These are phyloP conservation scores for Schizothorax lantsangensis DNA, from an alignment of 2,797 vertebrate species.

Conservation along the genomic window DNA sequence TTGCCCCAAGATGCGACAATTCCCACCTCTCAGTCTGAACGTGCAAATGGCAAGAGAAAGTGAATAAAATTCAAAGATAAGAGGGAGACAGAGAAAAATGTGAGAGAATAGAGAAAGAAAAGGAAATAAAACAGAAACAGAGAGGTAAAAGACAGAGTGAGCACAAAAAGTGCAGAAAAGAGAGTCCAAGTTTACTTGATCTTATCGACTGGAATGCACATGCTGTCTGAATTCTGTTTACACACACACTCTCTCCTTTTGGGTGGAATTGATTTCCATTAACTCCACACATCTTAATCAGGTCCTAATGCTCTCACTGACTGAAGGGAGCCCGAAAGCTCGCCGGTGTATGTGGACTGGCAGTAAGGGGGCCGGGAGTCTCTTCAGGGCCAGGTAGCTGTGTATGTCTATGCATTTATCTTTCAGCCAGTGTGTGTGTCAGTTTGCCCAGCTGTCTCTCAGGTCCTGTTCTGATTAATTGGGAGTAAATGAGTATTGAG, in stretches of 20 bases:
- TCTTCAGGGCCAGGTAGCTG: constrained; percentile 26
- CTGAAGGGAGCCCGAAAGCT: constrained; percentile 39
- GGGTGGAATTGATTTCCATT: constrained; percentile 59
- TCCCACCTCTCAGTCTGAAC: not conserved
- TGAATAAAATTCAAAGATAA: not conserved
- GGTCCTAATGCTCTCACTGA: constrained; percentile 44
- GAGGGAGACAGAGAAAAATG: not conserved
- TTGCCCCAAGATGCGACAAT: not conserved
- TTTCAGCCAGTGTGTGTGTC: constrained; percentile 41
- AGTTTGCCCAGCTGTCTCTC: constrained; percentile 52
- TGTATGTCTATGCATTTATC: constrained; percentile 38
- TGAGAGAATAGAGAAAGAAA: not conserved
- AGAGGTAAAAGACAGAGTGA: not conserved
- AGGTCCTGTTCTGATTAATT: constrained; percentile 68
- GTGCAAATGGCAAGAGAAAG: not conserved
- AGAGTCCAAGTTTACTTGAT: constrained; percentile 33
- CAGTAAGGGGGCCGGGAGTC: constrained; percentile 4
- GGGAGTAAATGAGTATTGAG: constrained; percentile 71
- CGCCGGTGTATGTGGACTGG: constrained; percentile 23
- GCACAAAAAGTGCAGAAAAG: constrained; percentile 23
- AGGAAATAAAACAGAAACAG: constrained; percentile 2
- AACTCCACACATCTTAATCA: constrained; percentile 58
- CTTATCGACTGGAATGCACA: constrained; percentile 38
- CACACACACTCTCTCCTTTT: constrained; percentile 52
- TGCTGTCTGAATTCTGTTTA: constrained; percentile 38